These are phyloP conservation scores for Gallinago media DNA, from an alignment of 2,113 vertebrate species.

Conservation along the genomic window DNA sequence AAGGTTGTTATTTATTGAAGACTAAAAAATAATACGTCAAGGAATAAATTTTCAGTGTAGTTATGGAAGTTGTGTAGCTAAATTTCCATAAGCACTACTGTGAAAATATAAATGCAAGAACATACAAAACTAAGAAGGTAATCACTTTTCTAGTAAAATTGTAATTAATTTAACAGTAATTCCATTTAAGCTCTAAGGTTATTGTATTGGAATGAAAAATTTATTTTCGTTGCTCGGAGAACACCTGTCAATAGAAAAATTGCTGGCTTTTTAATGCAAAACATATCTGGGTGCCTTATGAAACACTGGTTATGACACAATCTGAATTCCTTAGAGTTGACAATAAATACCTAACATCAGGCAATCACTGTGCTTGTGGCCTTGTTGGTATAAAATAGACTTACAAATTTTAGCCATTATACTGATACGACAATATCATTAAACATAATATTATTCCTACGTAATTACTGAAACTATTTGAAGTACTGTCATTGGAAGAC, in stretches of 20 bases:
- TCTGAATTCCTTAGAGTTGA: background rate
- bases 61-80: background rate
- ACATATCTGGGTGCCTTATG: background rate
- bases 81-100: background rate
- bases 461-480: background rate
- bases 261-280: background rate
- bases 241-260: background rate
- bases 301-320: background rate
- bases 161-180: background rate
- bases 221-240: background rate
- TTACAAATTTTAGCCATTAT: background rate
- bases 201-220: background rate
- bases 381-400: background rate
- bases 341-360: background rate
- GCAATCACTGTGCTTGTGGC: background rate
- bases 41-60: constrained; percentile 17
- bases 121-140: background rate
- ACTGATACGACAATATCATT: background rate
- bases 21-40: constrained; percentile 28
- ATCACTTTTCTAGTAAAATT: background rate
- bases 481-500: background rate
- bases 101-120: background rate
- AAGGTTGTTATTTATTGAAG: constrained; percentile 34
- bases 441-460: background rate
- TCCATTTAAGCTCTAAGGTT: background rate